phyloP scores from a whole-genome alignment of 2,113 vertebrate genomes.

The Lophotis ruficrista region DNA sequence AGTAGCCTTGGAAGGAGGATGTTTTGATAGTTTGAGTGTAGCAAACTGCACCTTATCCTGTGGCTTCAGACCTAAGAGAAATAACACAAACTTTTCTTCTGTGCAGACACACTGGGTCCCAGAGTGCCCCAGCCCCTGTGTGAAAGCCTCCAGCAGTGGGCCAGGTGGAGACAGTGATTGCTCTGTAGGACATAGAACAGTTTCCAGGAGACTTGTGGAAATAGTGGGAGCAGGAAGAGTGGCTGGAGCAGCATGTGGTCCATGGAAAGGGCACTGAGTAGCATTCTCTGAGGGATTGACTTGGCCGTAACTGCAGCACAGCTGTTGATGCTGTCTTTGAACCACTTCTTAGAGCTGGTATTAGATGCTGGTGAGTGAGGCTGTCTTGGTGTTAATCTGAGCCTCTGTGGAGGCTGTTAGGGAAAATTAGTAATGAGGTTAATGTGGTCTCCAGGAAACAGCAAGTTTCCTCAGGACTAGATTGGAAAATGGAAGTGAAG shows the following conservation, averaged over 20 bases:
- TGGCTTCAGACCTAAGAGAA: neutral
- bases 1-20: neutral
- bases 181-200: neutral
- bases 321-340: neutral
- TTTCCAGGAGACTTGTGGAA: neutral
- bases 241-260: rapidly evolving
- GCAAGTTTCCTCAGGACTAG: neutral
- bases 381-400: neutral
- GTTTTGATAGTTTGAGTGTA: neutral
- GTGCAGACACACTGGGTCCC: neutral
- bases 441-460: neutral
- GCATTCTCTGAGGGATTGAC: rapidly evolving
- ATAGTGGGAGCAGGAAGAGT: neutral
- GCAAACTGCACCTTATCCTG: neutral
- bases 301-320: neutral
- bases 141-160: neutral
- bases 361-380: rapidly evolving
- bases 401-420: neutral
- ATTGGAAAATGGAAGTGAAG: neutral
- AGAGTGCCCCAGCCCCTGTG: neutral
- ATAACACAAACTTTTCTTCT: neutral
- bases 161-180: neutral
- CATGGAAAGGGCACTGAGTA: neutral
- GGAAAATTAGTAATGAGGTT: neutral
- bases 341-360: neutral